Conservation (phyloP, 1,140 invertebrate genomes). For the Laupala kohalensis region DNA sequence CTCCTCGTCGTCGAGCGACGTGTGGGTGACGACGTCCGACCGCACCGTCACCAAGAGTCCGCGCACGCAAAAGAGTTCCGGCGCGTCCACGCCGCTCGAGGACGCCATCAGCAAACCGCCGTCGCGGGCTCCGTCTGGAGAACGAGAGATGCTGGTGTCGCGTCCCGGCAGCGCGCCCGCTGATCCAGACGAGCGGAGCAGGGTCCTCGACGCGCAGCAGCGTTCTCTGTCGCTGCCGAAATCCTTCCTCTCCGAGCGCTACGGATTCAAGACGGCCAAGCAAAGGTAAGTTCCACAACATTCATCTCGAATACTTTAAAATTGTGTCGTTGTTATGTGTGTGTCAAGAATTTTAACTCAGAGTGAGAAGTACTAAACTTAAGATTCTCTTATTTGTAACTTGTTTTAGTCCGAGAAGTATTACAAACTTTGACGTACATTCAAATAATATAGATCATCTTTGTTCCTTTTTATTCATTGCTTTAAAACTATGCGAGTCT, state of each 20-base stretch:
- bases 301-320: no score
- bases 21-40: constrained; percentile 38
- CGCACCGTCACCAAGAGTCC: constrained; percentile 34
- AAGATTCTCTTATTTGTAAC: no score
- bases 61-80: constrained; percentile 34
- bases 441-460: no score
- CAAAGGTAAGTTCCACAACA: constrained; percentile 5
- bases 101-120: constrained; percentile 3
- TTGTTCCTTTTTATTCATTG: no score
- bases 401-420: no score
- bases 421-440: no score
- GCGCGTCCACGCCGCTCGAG: constrained; percentile 31
- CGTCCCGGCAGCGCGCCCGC: constrained; percentile 41
- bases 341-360: no score
- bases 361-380: no score
- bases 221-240: constrained; percentile 47
- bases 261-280: constrained; percentile 14
- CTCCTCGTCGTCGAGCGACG: constrained; percentile 39
- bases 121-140: constrained; percentile 1
- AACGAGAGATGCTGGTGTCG: not conserved
- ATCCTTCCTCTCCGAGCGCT: constrained; percentile 37
- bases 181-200: constrained; percentile 20
- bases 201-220: constrained; percentile 33
- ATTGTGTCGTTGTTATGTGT: no score
- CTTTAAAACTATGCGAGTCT: no score